Conservation (phyloP, 1,140 invertebrate species). For the Protaetia brevitarsis region DNA sequence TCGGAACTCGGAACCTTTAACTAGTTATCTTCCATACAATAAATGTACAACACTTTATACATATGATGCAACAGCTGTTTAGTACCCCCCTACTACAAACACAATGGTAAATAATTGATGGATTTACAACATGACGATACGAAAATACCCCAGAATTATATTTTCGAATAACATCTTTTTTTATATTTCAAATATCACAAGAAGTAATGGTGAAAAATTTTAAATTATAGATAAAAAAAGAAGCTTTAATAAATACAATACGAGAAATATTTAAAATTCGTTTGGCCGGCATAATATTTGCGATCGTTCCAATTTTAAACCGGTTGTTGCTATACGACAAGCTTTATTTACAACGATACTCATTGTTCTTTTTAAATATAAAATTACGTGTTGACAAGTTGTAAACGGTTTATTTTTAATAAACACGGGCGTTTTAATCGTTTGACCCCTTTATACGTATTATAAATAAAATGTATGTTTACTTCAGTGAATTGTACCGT, state of each 20-base stretch:
- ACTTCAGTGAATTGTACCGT: not conserved
- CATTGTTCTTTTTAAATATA: not conserved
- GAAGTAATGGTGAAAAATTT: no score
- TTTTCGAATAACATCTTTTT: no score
- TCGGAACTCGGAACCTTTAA: not conserved
- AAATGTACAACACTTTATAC: conserved; percentile 1
- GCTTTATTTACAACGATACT: not conserved
- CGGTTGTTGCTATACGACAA: not conserved
- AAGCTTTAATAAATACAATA: no score
- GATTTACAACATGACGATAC: no score
- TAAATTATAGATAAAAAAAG: no score
- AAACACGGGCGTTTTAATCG: not conserved
- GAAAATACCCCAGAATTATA: no score
- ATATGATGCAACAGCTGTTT: conserved; percentile 19
- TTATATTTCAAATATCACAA: no score
- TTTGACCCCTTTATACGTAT: not conserved
- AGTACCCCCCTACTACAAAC: not conserved
- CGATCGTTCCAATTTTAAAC: conserved; percentile 4
- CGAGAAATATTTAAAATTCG: not conserved
- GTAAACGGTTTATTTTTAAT: conserved; percentile 9
- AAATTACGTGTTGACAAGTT: not conserved
- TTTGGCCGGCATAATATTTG: not conserved
- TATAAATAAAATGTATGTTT: no score
- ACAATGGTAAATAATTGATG: no score
- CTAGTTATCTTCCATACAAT: conserved; percentile 14